phyloP scores from a whole-genome alignment of 2,888 invertebrate genomes.

The Ametastegia equiseti region DNA sequence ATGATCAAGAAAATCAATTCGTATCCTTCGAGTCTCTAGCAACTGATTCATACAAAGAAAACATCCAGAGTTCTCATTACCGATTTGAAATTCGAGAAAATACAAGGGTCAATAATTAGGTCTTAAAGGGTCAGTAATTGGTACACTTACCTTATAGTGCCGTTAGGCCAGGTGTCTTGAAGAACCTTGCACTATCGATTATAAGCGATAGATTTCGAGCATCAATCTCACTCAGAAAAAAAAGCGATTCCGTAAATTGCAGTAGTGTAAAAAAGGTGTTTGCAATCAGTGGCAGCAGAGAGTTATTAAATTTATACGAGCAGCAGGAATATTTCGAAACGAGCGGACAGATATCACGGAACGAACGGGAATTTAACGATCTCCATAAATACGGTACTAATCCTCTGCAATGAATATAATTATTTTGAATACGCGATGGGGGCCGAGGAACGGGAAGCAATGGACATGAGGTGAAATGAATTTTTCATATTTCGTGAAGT shows the following conservation, averaged over 20 bases:
- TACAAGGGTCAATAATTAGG: too few relatives aligned
- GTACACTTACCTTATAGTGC: too few relatives aligned
- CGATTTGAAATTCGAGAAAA: too few relatives aligned
- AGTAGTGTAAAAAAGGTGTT: background rate
- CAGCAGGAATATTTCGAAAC: background rate
- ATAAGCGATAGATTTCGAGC: background rate
- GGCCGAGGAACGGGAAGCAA: background rate
- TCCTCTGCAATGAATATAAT: background rate
- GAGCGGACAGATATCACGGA: background rate
- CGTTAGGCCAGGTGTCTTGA: background rate
- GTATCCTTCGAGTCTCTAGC: too few relatives aligned
- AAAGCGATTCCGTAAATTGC: background rate
- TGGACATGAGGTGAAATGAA: background rate
- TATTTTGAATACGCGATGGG: background rate
- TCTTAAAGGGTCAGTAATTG: too few relatives aligned
- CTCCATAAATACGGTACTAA: background rate
- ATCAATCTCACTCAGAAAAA: background rate
- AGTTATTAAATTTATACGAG: conserved; percentile 16
- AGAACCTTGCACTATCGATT: background rate
- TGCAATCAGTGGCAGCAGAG: background rate
- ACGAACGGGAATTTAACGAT: background rate
- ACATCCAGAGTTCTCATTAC: too few relatives aligned
- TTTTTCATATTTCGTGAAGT: background rate
- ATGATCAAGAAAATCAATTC: too few relatives aligned
- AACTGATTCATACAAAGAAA: too few relatives aligned